A percentile compares a stretch with the other conserved stretches of the same genome.
Evolutionary conservation across 1,140 invertebrate species (phyloP).

Genomic region (Drosophila miranda): DNA sequence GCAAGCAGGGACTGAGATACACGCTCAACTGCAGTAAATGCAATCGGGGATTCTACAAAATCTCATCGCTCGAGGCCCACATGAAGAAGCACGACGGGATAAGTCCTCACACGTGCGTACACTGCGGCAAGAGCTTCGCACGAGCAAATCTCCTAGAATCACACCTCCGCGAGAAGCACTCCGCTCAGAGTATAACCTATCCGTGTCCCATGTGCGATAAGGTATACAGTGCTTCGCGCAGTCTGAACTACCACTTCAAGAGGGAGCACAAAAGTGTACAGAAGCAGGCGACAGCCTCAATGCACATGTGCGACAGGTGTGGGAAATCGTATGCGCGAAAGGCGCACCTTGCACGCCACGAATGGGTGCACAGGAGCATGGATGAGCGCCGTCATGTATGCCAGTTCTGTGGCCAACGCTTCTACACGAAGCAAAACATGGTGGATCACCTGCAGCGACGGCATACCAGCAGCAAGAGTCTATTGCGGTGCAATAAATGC

Average conservation of each 20-base stretch:
- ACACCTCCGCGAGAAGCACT: slow-evolving; percentile 48
- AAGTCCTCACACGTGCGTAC: slow-evolving; percentile 51
- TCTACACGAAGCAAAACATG: slow-evolving; percentile 64
- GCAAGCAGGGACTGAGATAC: slow-evolving; percentile 30
- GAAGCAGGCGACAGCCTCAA: background rate
- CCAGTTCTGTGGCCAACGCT: slow-evolving; percentile 33
- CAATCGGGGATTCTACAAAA: slow-evolving; percentile 61
- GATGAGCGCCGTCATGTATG: slow-evolving; percentile 36
- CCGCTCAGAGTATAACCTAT: slow-evolving; percentile 14
- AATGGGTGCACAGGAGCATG: slow-evolving; percentile 36
- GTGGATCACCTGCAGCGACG: slow-evolving; percentile 47
- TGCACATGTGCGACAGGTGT: slow-evolving; percentile 56
- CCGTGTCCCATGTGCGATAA: slow-evolving; percentile 52
- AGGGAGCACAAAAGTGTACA: slow-evolving; percentile 25
- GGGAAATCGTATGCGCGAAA: slow-evolving; percentile 52
- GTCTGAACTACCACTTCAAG: slow-evolving; percentile 60
- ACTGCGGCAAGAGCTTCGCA: slow-evolving; percentile 47
- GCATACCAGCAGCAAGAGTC: slow-evolving; percentile 21
- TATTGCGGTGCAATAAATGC: slow-evolving; percentile 45
- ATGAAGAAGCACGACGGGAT: slow-evolving; percentile 59
- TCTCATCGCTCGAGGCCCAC: slow-evolving; percentile 54
- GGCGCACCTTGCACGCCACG: slow-evolving; percentile 53
- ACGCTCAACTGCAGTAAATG: slow-evolving; percentile 55
- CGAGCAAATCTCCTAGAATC: slow-evolving; percentile 36
- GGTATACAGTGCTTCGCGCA: slow-evolving; percentile 54